Evolutionary conservation across 2,888 invertebrate genomes (phyloP).

Genomic region (Chrysina gloriosa): DNA sequence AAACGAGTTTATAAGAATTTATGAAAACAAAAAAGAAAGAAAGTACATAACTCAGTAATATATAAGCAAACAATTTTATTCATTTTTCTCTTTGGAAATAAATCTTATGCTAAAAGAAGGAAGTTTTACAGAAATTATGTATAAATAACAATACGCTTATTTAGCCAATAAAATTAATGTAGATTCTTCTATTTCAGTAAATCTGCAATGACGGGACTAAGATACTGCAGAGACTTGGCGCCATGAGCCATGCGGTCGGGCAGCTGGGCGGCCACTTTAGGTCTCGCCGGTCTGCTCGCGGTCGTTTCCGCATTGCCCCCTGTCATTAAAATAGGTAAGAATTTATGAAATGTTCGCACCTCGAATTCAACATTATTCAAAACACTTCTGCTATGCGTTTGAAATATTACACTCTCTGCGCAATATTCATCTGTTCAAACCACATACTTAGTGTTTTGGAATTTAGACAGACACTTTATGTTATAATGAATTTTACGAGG

Average conservation of each 20-base stretch:
- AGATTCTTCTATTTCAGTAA: slow-evolving; percentile 41
- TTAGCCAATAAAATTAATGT: slow-evolving; percentile 5
- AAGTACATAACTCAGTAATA: too few species aligned
- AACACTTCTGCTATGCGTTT: background rate
- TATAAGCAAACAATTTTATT: too few species aligned
- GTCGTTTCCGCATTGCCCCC: slow-evolving; percentile 60
- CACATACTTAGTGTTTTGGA: too few species aligned
- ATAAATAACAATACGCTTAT: slow-evolving; percentile 3
- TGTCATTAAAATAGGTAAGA: slow-evolving; percentile 63
- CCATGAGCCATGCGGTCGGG: slow-evolving; percentile 61
- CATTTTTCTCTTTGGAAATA: too few species aligned
- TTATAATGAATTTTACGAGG: too few species aligned
- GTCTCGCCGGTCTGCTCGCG: slow-evolving; percentile 59
- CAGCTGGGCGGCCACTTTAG: slow-evolving; percentile 59
- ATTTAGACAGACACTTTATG: too few species aligned
- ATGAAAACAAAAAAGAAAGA: too few species aligned
- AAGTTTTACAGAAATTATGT: too few species aligned
- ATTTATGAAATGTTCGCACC: slow-evolving; percentile 5
- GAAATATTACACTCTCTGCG: slow-evolving; percentile 9
- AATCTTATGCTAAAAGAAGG: too few species aligned
- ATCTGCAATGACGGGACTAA: slow-evolving; percentile 40
- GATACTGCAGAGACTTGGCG: slow-evolving; percentile 45
- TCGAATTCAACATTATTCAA: background rate
- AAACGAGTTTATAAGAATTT: too few species aligned
- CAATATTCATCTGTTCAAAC: background rate